These are phyloP conservation scores for Teleiodes luculella DNA, from an alignment of 2,888 invertebrate species.

Conservation along the genomic window DNA sequence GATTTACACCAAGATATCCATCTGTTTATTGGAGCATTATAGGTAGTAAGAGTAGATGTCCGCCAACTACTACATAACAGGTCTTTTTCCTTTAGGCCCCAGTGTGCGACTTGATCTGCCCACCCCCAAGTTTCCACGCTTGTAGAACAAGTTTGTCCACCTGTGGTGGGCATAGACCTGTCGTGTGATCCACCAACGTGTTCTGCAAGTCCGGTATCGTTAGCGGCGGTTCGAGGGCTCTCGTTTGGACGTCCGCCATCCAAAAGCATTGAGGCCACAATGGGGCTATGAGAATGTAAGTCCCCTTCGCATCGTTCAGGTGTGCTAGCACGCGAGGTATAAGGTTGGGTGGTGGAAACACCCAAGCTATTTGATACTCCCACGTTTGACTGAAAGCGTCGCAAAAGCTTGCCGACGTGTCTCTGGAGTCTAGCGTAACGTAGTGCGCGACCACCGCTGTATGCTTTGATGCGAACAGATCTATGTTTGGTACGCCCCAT, in stretches of 20 bases:
- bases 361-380: constrained; percentile 27
- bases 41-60: background rate
- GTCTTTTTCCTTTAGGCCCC: background rate
- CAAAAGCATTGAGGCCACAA: constrained; percentile 18
- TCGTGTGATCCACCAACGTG: background rate
- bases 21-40: background rate
- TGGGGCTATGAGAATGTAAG: constrained; percentile 16
- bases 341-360: constrained; percentile 35
- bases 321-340: constrained; percentile 31
- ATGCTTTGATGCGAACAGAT: constrained; percentile 21
- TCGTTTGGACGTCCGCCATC: constrained; percentile 26
- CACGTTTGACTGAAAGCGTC: constrained; percentile 32
- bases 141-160: background rate
- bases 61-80: background rate
- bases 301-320: constrained; percentile 23
- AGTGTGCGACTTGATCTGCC: background rate
- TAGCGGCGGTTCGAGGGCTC: constrained; percentile 10
- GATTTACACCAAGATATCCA: background rate
- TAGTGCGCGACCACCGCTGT: constrained; percentile 18
- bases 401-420: constrained; percentile 11
- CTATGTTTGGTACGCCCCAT: constrained; percentile 22
- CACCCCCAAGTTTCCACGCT: background rate
- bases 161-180: background rate
- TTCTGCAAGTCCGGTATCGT: background rate
- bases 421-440: constrained; percentile 13